These are phyloP conservation scores for Oasisia sp. DNA, from an alignment of 2,888 invertebrate species.

Conservation along the genomic window DNA sequence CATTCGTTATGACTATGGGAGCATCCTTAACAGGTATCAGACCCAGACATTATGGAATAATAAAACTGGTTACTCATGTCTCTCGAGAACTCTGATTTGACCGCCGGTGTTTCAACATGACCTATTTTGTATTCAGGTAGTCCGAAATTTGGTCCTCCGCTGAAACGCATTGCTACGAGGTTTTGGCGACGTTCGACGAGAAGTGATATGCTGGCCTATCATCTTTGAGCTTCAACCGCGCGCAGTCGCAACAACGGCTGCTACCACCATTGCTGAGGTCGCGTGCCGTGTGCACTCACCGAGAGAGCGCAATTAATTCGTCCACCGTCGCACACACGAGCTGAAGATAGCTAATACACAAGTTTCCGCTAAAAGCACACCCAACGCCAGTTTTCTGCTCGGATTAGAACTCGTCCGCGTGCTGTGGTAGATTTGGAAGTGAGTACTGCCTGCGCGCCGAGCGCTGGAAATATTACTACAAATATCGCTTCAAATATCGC, in stretches of 20 bases:
- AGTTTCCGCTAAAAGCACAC: background rate
- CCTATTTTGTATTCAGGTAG: background rate
- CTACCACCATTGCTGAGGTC: background rate
- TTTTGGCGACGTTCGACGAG: background rate
- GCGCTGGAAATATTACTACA: background rate
- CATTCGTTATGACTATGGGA: too few relatives aligned
- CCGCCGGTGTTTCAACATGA: background rate
- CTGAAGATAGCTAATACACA: background rate
- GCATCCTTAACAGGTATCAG: too few relatives aligned
- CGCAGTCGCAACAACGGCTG: background rate
- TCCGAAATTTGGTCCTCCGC: background rate
- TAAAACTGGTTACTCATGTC: too few relatives aligned
- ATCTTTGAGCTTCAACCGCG: background rate
- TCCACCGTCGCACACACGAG: background rate
- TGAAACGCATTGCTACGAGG: background rate
- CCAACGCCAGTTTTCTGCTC: background rate
- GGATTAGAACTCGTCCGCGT: background rate
- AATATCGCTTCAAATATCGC: background rate
- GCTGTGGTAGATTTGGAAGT: background rate
- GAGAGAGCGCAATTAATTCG: background rate
- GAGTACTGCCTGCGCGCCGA: background rate
- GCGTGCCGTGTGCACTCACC: background rate
- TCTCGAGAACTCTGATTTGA: too few relatives aligned
- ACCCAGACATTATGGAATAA: too few relatives aligned
- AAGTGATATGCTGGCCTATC: background rate